Evolutionary conservation across 2,113 vertebrate species (phyloP).

Genomic region (Rhizomys pruinosus): DNA sequence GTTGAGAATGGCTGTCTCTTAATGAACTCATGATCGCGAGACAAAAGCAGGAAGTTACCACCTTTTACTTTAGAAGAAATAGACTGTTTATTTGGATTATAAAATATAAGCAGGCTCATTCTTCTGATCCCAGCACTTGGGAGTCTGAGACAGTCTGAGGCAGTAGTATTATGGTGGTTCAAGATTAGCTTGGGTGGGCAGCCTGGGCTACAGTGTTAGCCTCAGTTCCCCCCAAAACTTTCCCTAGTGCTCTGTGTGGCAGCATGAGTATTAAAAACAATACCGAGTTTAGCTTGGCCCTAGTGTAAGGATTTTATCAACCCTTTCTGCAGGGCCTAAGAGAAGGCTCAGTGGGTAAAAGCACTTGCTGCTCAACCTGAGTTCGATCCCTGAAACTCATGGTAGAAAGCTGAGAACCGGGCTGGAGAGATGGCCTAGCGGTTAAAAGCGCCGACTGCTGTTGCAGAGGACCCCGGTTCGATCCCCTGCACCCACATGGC

Average conservation of each 20-base stretch:
- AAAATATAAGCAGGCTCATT: neutral
- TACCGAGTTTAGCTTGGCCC: neutral
- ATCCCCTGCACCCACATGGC: no score
- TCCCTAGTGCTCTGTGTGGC: no score
- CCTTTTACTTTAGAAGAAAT: conserved; percentile 18
- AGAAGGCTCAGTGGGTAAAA: neutral
- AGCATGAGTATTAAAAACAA: neutral
- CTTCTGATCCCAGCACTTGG: neutral
- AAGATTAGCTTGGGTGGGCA: neutral
- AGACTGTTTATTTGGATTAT: conserved; percentile 26
- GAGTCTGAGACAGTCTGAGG: neutral
- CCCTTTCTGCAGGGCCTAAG: neutral
- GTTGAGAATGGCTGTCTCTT: neutral
- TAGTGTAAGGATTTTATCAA: neutral
- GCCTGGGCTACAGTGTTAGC: neutral
- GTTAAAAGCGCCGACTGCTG: no score
- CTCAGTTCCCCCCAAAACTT: neutral
- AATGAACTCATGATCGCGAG: conserved; percentile 12
- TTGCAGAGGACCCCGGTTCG: no score
- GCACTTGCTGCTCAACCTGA: neutral
- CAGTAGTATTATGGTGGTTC: neutral
- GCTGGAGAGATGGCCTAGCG: no score
- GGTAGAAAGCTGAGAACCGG: no score
- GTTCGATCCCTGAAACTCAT: neutral
- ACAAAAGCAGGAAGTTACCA: conserved; percentile 16